Evolutionary conservation across 2,888 invertebrate genomes (phyloP).

Genomic region (Chorisops tibialis): DNA sequence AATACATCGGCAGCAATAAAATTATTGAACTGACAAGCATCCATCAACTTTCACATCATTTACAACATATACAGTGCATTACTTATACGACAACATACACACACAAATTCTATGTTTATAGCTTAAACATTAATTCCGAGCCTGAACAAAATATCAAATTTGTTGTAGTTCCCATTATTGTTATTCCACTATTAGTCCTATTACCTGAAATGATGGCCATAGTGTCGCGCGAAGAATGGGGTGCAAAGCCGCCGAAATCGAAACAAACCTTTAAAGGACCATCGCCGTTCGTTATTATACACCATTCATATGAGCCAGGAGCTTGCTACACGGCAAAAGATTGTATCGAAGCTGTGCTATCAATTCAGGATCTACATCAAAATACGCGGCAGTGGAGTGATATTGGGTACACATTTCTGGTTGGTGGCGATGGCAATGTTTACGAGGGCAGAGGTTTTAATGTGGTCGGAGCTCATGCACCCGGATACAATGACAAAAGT

Average conservation of each 20-base stretch:
- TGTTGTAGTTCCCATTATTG: constrained; percentile 15
- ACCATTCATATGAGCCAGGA: constrained; percentile 63
- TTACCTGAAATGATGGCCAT: constrained; percentile 27
- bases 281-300: constrained; percentile 66
- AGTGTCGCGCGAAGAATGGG: constrained; percentile 57
- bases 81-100: too few species aligned
- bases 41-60: too few species aligned
- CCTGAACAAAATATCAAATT: constrained; percentile 5
- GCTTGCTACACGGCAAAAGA: constrained; percentile 57
- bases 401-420: constrained; percentile 68
- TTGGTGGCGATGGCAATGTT: constrained; percentile 69
- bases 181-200: constrained; percentile 19
- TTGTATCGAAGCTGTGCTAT: constrained; percentile 59
- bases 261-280: constrained; percentile 54
- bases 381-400: constrained; percentile 61
- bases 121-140: not conserved
- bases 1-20: too few species aligned
- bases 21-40: too few species aligned
- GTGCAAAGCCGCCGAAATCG: constrained; percentile 54
- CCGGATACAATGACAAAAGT: constrained; percentile 62
- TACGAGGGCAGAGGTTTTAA: constrained; percentile 73
- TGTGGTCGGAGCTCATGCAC: constrained; percentile 66
- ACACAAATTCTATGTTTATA: not conserved
- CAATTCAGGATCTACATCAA: constrained; percentile 65
- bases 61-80: too few species aligned